phyloP scores from a whole-genome alignment of 2,797 vertebrate species.

The Amazona ochrocephala region DNA sequence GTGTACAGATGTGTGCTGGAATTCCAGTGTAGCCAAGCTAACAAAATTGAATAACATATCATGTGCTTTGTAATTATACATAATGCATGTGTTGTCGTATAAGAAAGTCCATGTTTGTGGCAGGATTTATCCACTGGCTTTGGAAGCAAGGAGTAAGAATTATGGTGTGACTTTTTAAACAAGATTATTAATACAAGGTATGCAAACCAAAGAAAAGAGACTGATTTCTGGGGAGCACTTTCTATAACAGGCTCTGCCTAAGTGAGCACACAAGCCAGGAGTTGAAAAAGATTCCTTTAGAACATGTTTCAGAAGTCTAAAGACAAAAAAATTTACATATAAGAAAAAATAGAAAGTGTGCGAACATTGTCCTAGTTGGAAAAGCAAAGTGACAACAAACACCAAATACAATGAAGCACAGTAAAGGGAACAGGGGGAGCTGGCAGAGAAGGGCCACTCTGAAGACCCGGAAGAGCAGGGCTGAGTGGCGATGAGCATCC shows the following conservation, averaged over 20 bases:
- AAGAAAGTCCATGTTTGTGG: not conserved
- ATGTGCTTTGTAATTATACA: constrained; percentile 46
- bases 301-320: not conserved
- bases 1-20: constrained; percentile 48
- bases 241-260: not conserved
- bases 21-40: constrained; percentile 38
- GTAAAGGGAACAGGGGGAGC: not conserved
- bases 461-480: not conserved
- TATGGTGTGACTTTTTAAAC: not conserved
- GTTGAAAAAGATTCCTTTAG: not conserved
- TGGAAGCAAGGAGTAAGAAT: not conserved
- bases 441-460: not conserved
- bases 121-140: constrained; percentile 22
- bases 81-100: constrained; percentile 34
- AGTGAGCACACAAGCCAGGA: not conserved
- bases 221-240: not conserved
- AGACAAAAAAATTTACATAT: not conserved
- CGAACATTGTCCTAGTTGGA: not conserved
- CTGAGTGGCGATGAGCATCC: not conserved
- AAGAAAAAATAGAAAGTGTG: not conserved
- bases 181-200: not conserved
- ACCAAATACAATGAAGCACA: not conserved
- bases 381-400: not conserved
- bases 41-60: constrained; percentile 13
- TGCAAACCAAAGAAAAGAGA: not conserved